phyloP scores from a whole-genome alignment of 1,140 invertebrate genomes.

The Trichogramma pretiosum region DNA sequence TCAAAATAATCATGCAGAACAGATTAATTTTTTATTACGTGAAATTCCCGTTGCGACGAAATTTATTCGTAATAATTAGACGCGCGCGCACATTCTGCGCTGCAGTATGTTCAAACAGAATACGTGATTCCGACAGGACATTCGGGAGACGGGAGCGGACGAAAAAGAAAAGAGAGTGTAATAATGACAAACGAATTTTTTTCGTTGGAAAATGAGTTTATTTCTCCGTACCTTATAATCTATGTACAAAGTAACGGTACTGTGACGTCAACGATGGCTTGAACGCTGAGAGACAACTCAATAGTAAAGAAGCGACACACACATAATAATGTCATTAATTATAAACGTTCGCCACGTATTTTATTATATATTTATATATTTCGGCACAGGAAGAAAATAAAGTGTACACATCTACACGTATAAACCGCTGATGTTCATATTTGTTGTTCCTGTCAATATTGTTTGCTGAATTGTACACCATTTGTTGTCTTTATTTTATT shows the following conservation, averaged over 20 bases:
- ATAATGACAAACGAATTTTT: neutral
- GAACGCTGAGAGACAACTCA: slow-evolving; percentile 37
- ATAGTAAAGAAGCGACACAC: slow-evolving; percentile 34
- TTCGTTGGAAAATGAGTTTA: slow-evolving; percentile 48
- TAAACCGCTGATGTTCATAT: neutral
- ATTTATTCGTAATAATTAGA: too few relatives aligned
- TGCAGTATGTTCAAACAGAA: too few relatives aligned
- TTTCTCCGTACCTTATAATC: slow-evolving; percentile 45
- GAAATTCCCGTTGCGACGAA: too few relatives aligned
- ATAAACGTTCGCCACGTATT: slow-evolving; percentile 13
- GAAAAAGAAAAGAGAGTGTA: neutral
- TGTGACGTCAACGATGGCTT: slow-evolving; percentile 42
- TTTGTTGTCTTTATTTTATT: too few relatives aligned
- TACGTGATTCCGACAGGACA: too few relatives aligned
- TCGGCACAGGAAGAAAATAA: slow-evolving; percentile 9
- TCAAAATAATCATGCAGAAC: too few relatives aligned
- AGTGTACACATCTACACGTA: neutral
- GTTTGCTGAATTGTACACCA: slow-evolving; percentile 23
- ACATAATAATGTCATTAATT: slow-evolving; percentile 18
- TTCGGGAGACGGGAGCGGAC: too few relatives aligned
- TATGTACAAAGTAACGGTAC: slow-evolving; percentile 46
- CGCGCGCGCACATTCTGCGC: neutral
- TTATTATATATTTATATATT: too few relatives aligned
- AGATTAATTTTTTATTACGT: too few relatives aligned
- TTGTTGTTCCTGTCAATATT: slow-evolving; percentile 17